Evolutionary conservation across 2,113 vertebrate species (phyloP).

Genomic region (Astur gentilis): DNA sequence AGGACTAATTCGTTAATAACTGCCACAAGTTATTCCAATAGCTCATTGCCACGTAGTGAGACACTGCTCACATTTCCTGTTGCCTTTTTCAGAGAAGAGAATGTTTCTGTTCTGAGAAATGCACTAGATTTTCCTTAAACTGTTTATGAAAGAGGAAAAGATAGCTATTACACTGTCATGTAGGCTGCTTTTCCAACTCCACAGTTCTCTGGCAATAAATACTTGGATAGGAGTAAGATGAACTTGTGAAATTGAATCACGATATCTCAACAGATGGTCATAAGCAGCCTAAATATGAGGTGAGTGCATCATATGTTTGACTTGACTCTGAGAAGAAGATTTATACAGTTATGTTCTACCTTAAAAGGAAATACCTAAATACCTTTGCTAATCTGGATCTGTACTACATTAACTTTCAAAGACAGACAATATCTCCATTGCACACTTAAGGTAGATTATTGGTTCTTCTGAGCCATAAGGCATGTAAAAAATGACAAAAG

Average conservation of each 20-base stretch:
- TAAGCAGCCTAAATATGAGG: neutral
- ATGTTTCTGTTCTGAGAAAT: neutral
- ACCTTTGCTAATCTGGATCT: neutral
- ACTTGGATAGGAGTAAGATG: neutral
- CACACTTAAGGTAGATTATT: neutral
- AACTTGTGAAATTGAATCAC: slow-evolving; percentile 8
- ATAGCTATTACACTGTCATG: neutral
- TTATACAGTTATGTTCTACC: neutral
- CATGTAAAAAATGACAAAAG: slow-evolving; percentile 1
- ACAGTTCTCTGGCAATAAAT: neutral
- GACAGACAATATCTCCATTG: neutral
- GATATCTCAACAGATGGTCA: neutral
- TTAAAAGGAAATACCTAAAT: slow-evolving; percentile 15
- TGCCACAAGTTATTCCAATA: neutral
- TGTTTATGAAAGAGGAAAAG: neutral
- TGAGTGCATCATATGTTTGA: neutral
- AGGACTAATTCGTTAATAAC: neutral
- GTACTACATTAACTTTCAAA: neutral
- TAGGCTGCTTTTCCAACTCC: neutral
- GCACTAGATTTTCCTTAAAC: neutral
- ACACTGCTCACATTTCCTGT: neutral
- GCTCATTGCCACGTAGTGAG: neutral
- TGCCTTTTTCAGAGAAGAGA: neutral
- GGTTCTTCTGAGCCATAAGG: neutral
- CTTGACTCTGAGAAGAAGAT: neutral